A percentile compares a stretch with the other conserved stretches of the same genome.
phyloP scores from a whole-genome alignment of 2,888 invertebrate genomes.

The Platycheirus rosarum region DNA sequence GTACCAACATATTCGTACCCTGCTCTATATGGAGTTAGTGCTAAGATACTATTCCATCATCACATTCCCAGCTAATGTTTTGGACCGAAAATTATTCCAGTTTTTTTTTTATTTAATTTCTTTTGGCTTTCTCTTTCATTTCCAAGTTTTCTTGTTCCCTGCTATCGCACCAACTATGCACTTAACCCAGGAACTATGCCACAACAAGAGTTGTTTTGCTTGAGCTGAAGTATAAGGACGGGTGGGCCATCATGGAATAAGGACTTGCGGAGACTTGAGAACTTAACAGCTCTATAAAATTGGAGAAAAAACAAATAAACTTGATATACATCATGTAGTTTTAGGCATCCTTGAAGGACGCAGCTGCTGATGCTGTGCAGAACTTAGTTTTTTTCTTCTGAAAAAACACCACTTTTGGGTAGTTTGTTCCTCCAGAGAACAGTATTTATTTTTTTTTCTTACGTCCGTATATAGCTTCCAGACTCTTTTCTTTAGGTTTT shows the following conservation, averaged over 20 bases:
- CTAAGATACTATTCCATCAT: constrained; percentile 29
- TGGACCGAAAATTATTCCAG: constrained; percentile 63
- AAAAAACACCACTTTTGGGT: constrained; percentile 18
- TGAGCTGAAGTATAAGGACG: constrained; percentile 19
- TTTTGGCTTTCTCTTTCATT: constrained; percentile 15
- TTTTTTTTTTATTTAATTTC: constrained; percentile 60
- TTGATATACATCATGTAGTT: constrained; percentile 30
- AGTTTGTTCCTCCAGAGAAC: neutral
- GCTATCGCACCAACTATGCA: constrained; percentile 7
- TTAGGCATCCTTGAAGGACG: constrained; percentile 28
- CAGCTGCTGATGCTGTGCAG: constrained; percentile 2
- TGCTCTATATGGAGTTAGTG: neutral
- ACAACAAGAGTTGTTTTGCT: constrained; percentile 17
- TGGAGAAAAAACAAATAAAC: constrained; percentile 32
- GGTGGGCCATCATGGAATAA: constrained; percentile 35
- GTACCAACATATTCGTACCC: constrained; percentile 9
- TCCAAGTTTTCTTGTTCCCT: constrained; percentile 3
- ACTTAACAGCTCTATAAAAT: constrained; percentile 45
- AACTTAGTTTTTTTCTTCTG: constrained; percentile 10
- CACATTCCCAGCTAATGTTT: constrained; percentile 34
- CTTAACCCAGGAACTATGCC: constrained; percentile 22
- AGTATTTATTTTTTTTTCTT: constrained; percentile 5
- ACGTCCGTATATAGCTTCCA: constrained; percentile 4
- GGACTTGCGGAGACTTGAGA: constrained; percentile 60
- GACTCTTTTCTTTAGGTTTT: constrained; percentile 23